A percentile compares a stretch with the other conserved stretches of the same genome.
phyloP scores from a whole-genome alignment of 2,113 vertebrate species.

The Gymnocephalus cernua region DNA sequence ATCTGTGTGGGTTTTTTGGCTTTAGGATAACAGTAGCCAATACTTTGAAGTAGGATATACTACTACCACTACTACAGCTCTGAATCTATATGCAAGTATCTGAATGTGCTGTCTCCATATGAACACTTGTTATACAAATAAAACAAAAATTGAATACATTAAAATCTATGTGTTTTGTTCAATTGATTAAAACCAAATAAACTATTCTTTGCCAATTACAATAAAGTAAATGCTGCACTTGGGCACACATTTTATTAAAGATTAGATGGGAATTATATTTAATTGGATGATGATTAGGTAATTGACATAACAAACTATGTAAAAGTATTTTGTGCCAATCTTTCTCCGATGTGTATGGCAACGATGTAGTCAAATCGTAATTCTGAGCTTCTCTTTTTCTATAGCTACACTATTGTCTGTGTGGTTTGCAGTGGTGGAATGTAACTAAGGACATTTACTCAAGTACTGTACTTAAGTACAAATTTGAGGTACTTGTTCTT shows the following conservation, averaged over 20 bases:
- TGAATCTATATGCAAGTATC: background rate
- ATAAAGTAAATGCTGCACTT: background rate
- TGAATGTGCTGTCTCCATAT: background rate
- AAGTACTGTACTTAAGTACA: no score
- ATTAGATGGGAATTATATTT: background rate
- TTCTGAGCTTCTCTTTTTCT: no score
- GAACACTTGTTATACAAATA: background rate
- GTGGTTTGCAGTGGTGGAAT: no score
- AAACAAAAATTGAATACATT: background rate
- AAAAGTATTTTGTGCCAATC: background rate
- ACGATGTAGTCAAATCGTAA: no score
- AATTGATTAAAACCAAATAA: background rate
- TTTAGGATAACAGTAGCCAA: background rate
- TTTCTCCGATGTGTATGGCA: no score
- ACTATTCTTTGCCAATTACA: background rate
- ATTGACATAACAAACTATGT: background rate
- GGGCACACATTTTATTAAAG: background rate
- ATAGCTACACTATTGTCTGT: no score
- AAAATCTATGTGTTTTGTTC: constrained; percentile 4
- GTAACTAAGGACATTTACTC: no score
- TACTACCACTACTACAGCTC: background rate
- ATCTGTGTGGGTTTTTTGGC: background rate
- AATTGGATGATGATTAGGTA: background rate
- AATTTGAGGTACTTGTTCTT: no score
- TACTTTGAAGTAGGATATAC: no score